These are phyloP conservation scores for Calcarius lapponicus DNA, from an alignment of 2,797 vertebrate species.

Conservation along the genomic window DNA sequence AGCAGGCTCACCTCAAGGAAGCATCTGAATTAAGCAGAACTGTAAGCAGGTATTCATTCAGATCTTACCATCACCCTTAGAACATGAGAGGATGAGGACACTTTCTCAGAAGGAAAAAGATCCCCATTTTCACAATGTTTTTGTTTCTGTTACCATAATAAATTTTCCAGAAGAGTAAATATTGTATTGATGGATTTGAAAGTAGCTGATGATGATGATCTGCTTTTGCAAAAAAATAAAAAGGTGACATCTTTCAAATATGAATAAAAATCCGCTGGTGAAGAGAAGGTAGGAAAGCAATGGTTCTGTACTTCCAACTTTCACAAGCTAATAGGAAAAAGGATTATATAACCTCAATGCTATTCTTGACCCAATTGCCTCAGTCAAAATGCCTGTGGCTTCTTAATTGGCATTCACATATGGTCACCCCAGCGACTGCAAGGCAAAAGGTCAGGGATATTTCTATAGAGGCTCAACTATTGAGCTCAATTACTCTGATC, in stretches of 20 bases:
- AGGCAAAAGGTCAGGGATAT: neutral
- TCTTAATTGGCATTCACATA: neutral
- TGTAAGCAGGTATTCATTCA: neutral
- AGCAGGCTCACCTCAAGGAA: neutral
- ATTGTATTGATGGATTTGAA: neutral
- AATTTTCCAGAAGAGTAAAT: neutral
- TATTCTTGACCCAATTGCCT: neutral
- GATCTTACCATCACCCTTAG: neutral
- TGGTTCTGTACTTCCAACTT: neutral
- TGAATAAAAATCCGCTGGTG: neutral
- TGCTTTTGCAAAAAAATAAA: neutral
- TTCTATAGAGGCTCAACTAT: neutral
- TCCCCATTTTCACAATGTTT: neutral
- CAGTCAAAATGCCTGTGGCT: neutral
- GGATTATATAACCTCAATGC: neutral
- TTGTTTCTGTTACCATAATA: neutral
- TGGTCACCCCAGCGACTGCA: neutral
- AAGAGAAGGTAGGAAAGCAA: neutral
- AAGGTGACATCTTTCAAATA: neutral
- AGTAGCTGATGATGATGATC: neutral
- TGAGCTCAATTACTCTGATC: neutral
- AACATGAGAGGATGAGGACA: no score
- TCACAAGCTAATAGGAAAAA: neutral
- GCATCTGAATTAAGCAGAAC: neutral
- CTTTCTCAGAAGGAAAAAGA: neutral